Conservation (phyloP, 2,797 vertebrate genomes). For the Sebastiscus albofasciatus region DNA sequence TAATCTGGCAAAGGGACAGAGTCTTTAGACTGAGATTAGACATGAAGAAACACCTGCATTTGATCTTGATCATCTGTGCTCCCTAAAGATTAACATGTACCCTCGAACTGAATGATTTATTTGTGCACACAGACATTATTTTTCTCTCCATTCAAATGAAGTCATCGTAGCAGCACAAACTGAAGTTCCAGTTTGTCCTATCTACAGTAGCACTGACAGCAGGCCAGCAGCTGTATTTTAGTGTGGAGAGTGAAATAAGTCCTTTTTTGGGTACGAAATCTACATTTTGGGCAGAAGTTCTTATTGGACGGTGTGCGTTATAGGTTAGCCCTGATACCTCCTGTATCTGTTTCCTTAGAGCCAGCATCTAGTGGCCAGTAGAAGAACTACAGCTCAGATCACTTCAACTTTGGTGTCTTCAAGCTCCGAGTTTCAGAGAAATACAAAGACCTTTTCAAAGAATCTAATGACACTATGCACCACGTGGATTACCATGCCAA, state of each 20-base stretch:
- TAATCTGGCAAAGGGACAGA: neutral
- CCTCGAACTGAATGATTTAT: neutral
- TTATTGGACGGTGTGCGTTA: neutral
- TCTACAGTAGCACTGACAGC: neutral
- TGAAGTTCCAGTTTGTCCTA: neutral
- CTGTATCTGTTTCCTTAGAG: neutral
- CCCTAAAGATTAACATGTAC: no score
- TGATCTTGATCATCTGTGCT: no score
- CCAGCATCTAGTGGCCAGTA: neutral
- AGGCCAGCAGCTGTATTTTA: neutral
- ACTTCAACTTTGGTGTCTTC: neutral
- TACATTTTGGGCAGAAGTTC: neutral
- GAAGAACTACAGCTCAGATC: neutral
- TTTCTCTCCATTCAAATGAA: neutral
- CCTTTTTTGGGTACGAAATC: neutral
- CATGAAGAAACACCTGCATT: neutral
- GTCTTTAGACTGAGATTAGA: neutral
- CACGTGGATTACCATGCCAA: neutral
- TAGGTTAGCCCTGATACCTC: neutral
- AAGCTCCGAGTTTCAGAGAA: neutral
- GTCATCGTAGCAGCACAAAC: neutral
- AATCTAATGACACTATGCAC: neutral
- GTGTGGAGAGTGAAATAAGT: neutral
- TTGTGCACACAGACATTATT: neutral
- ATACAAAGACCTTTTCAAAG: neutral